These are phyloP conservation scores for Pseudomugil tenellus DNA, from an alignment of 2,797 vertebrate species.

Conservation along the genomic window DNA sequence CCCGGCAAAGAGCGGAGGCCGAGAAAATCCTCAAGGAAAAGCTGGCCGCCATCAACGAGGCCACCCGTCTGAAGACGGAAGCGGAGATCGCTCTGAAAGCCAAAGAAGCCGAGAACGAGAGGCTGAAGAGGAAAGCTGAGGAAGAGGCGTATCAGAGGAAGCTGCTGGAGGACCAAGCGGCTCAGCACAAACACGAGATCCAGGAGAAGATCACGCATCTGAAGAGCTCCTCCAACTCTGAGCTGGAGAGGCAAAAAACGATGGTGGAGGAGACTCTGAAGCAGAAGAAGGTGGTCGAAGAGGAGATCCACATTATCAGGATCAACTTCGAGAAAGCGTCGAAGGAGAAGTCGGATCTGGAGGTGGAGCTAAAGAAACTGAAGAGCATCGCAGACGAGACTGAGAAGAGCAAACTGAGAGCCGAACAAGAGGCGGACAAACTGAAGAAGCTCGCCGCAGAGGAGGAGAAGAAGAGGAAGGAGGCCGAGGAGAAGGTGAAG, in stretches of 20 bases:
- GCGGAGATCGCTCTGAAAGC: slow-evolving; percentile 93
- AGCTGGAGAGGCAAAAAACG: slow-evolving; percentile 89
- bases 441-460: slow-evolving; percentile 88
- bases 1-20: slow-evolving; percentile 88
- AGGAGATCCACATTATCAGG: slow-evolving; percentile 93
- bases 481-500: slow-evolving; percentile 93
- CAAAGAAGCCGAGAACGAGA: slow-evolving; percentile 95
- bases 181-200: slow-evolving; percentile 93
- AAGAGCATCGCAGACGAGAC: slow-evolving; percentile 88
- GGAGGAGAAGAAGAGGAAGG: slow-evolving; percentile 89
- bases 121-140: slow-evolving; percentile 91
- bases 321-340: slow-evolving; percentile 91
- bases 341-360: slow-evolving; percentile 88
- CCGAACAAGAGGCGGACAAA: slow-evolving; percentile 88
- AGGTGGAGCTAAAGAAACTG: slow-evolving; percentile 89
- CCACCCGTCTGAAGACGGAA: slow-evolving; percentile 89
- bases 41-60: slow-evolving; percentile 90
- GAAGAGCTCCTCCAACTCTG: slow-evolving; percentile 87
- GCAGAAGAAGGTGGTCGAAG: slow-evolving; percentile 92
- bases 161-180: slow-evolving; percentile 91
- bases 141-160: slow-evolving; percentile 95
- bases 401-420: slow-evolving; percentile 89
- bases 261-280: slow-evolving; percentile 92
- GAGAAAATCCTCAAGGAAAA: slow-evolving; percentile 95
- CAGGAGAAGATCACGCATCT: slow-evolving; percentile 91